Base-by-base conservation (phyloP, 2,888 invertebrate species). In the Clitarchus hookeri region DNA sequence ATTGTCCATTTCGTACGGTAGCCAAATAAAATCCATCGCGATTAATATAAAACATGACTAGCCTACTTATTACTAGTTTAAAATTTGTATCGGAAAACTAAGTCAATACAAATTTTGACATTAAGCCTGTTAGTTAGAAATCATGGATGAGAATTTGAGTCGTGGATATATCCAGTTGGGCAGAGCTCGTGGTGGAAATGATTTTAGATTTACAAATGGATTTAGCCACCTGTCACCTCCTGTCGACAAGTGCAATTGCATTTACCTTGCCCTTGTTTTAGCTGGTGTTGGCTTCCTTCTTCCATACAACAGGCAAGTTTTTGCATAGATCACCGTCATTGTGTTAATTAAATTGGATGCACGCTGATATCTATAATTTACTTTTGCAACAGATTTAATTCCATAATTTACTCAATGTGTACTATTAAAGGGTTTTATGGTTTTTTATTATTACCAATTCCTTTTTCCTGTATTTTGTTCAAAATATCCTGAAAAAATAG, bases 251-350 rank as follows among this genome's bases (percentile, higher is more conserved):
- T 95, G 94, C 91, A 95, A 95, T 91, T 93, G 94, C 85, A 95
- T 97, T 87, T 97, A 96, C 90, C 90, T 95, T 87, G 94, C 96
- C 0, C 93, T 98, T 88, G 93, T 97, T 85, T 93, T 97, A 86
- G 97, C 97, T 48, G 98, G 98, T 25, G 95, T 96, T 88, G 98
- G 98, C 82, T 98, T 98, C 91, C 93, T 98, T 84, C 93, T 98
- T 88, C 98, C 98, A 16, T 98, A 97, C 92, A 98, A 98, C 94
- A 97, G 97, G 97, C 97, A 92, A 90, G 86, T 88, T 78, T 84
- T 85, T 80, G 84, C 54, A 65, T 16, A 36, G 36, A 36, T 1
- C 36, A 36, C 36, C 36, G 4, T 36, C 36, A 36, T 36, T 36
- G 36, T 36, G 36, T 36, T 36, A 36, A 36, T 36, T 36, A 36